Conservation (phyloP, 2,888 invertebrate species). For the Halocaridina rubra region DNA sequence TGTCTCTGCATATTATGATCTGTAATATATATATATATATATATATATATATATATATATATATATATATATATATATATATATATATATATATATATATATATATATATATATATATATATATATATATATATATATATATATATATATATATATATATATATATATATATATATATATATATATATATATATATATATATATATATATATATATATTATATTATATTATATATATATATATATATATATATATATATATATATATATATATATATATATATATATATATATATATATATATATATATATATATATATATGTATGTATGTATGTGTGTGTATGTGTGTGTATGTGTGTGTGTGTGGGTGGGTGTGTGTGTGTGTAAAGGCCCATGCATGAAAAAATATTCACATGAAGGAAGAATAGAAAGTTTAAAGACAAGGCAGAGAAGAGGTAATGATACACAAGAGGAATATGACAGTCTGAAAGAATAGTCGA, state of each 20-base stretch:
- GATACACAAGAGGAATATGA: too few species aligned
- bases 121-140: slow-evolving; percentile 33
- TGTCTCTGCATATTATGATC: background rate
- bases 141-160: slow-evolving; percentile 25
- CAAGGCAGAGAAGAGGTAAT: too few species aligned
- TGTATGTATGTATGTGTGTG: background rate
- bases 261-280: slow-evolving; percentile 35
- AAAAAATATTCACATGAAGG: too few species aligned
- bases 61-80: slow-evolving; percentile 29
- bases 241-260: slow-evolving; percentile 29
- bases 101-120: slow-evolving; percentile 30
- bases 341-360: background rate
- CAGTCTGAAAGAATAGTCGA: too few species aligned
- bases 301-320: slow-evolving; percentile 31
- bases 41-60: slow-evolving; percentile 29
- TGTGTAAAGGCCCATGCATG: background rate
- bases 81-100: slow-evolving; percentile 29
- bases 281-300: slow-evolving; percentile 31
- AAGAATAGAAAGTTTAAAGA: too few species aligned
- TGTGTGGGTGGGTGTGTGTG: background rate
- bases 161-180: slow-evolving; percentile 17
- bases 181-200: slow-evolving; percentile 1
- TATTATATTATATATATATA: too few species aligned
- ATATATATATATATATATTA: slow-evolving; percentile 22
- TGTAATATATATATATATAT: slow-evolving; percentile 13